phyloP scores from a whole-genome alignment of 2,113 vertebrate species.

The Campylomormyrus numenius region DNA sequence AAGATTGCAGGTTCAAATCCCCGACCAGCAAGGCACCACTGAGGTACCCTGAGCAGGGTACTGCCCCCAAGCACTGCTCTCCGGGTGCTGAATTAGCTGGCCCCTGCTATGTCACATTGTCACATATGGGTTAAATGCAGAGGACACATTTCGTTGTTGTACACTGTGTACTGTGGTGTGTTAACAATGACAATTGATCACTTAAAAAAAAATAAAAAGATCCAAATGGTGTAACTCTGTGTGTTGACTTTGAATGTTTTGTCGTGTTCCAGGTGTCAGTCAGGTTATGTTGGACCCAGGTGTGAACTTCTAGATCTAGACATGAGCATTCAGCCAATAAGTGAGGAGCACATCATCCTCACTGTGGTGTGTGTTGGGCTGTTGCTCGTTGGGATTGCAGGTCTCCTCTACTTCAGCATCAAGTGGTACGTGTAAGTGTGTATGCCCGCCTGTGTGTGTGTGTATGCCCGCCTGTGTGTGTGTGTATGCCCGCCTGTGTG shows the following conservation, averaged over 20 bases:
- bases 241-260: background rate
- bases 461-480: background rate
- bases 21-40: too few relatives aligned
- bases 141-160: too few relatives aligned
- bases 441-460: background rate
- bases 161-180: too few relatives aligned
- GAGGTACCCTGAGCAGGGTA: too few relatives aligned
- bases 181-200: too few relatives aligned
- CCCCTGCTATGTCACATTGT: too few relatives aligned
- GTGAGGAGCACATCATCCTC: constrained; percentile 34
- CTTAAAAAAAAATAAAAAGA: too few relatives aligned
- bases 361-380: constrained; percentile 14
- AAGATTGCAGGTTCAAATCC: too few relatives aligned
- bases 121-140: too few relatives aligned
- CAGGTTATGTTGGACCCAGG: constrained; percentile 44
- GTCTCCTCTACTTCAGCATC: constrained; percentile 17
- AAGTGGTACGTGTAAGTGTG: constrained; percentile 11
- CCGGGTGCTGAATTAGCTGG: too few relatives aligned
- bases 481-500: too few relatives aligned
- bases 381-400: background rate
- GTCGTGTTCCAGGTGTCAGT: constrained; percentile 44
- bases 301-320: constrained; percentile 32
- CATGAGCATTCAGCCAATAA: constrained; percentile 29
- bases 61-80: too few relatives aligned
- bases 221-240: background rate